These are phyloP conservation scores for Sapayoa aenigma DNA, from an alignment of 2,113 vertebrate genomes.

Conservation along the genomic window DNA sequence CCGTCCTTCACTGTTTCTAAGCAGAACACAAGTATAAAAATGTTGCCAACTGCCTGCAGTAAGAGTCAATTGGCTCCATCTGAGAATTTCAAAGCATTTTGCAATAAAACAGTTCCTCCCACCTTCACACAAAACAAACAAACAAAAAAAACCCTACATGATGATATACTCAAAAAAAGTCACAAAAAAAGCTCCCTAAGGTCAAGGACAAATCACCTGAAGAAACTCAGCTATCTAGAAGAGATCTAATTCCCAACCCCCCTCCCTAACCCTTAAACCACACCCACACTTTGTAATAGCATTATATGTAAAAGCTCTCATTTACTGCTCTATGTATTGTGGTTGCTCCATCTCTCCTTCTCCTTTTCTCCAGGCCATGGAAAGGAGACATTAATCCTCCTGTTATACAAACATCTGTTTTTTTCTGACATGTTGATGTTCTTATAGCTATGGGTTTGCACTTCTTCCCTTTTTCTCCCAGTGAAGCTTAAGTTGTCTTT, in stretches of 20 bases:
- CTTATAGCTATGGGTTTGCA: not conserved
- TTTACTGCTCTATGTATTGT: not conserved
- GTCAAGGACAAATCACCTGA: not conserved
- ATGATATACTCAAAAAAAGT: not conserved
- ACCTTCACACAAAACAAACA: not conserved
- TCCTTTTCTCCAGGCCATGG: not conserved
- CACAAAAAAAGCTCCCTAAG: not conserved
- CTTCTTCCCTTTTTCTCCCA: not conserved
- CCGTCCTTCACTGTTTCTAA: not conserved
- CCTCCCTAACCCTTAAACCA: not conserved
- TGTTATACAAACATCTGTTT: not conserved
- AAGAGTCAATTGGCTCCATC: not conserved
- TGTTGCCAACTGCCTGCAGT: not conserved
- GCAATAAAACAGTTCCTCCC: not conserved
- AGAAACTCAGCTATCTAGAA: not conserved
- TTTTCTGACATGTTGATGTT: not conserved
- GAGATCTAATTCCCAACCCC: not conserved
- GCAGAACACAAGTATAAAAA: not conserved
- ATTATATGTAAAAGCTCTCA: not conserved
- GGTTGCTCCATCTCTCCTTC: not conserved
- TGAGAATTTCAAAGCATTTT: not conserved
- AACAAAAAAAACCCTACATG: not conserved
- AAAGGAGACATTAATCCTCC: not conserved
- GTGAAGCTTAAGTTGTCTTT: not conserved
- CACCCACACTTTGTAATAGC: rapidly evolving